These are phyloP conservation scores for Xenopus tropicalis DNA, from an alignment of 2,113 vertebrate species.

Conservation along the genomic window UCB_Xtro_10.0 CM004444.2:131446501-131447000, in stretches of 20 bases:
- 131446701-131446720: conserved; percentile 38
- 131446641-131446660: conserved; percentile 39
- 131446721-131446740: conserved; percentile 28
- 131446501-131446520: too few species aligned
- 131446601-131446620: conserved; percentile 14
- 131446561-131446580: neutral
- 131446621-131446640: conserved; percentile 26
- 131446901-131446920: too few species aligned
- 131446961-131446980: too few species aligned
- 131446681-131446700: conserved; percentile 34
- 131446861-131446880: too few species aligned
- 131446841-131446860: conserved; percentile 11
- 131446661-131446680: conserved; percentile 36
- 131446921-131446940: too few species aligned
- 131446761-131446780: conserved; percentile 27
- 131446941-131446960: too few species aligned
- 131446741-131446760: conserved; percentile 11
- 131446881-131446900: too few species aligned
- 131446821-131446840: neutral
- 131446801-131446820: conserved; percentile 23
- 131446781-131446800: conserved; percentile 20
- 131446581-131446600: conserved; percentile 2
- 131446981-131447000: too few species aligned
- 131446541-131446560: too few species aligned
- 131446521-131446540: too few species aligned